Percentiles rank a stretch among this genome's conserved stretches.
Conservation (phyloP, 92 coral and sea anemone genomes). For the Meandrina meandrites region DNA sequence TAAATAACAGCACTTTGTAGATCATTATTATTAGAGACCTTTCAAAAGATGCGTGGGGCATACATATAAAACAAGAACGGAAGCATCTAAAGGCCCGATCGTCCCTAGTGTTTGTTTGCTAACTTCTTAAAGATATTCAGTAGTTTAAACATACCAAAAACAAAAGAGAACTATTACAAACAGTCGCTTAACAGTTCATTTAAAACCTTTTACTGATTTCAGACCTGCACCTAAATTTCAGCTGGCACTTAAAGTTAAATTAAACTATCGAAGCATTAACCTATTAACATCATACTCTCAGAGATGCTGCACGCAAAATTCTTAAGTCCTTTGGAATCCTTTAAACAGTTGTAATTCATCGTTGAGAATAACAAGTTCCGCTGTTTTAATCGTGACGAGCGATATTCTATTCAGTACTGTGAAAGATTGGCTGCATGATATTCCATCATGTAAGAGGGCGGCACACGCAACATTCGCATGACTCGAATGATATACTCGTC, state of each 20-base stretch:
- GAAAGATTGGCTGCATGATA: not conserved
- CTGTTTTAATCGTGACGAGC: slow-evolving; percentile 14
- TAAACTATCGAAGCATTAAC: slow-evolving; percentile 1
- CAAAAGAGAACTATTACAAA: not conserved
- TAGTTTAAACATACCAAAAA: not conserved
- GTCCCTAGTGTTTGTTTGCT: slow-evolving; percentile 1
- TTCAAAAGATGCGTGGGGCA: slow-evolving; percentile 17
- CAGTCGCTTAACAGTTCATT: not conserved
- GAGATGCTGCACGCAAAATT: not conserved
- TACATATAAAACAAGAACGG: not conserved
- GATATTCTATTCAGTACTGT: slow-evolving; percentile 28
- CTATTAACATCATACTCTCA: not conserved
- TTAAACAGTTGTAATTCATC: slow-evolving; percentile 19
- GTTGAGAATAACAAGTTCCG: not conserved
- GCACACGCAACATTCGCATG: slow-evolving; percentile 15
- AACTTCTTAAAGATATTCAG: not conserved
- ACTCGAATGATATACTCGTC: not conserved
- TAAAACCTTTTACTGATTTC: not conserved
- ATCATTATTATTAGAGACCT: slow-evolving; percentile 4
- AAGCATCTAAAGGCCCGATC: not conserved
- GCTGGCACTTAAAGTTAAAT: not conserved
- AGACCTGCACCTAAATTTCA: not conserved
- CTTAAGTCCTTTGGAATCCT: not conserved
- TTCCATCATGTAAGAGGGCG: not conserved
- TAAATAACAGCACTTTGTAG: slow-evolving; percentile 3